Percentiles rank a stretch among this genome's conserved stretches.
phyloP scores from a whole-genome alignment of 2,888 invertebrate species.

The Ethmia dodecea region DNA sequence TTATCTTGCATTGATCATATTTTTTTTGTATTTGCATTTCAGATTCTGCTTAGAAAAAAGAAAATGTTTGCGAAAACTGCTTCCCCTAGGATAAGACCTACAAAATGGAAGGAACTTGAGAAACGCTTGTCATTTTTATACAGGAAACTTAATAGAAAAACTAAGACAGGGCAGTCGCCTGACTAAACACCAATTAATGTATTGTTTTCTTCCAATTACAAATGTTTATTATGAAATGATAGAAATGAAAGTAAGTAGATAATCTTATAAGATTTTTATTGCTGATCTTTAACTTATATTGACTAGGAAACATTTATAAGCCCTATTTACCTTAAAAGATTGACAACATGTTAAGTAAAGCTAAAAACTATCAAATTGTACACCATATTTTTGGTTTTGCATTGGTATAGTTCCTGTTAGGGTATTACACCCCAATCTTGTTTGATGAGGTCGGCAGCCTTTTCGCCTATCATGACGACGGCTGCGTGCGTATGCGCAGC shows the following conservation, averaged over 20 bases:
- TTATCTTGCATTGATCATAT: neutral
- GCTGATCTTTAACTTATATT: no score
- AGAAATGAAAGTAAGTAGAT: no score
- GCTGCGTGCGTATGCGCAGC: constrained; percentile 75
- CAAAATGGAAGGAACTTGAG: constrained; percentile 86
- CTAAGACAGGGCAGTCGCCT: constrained; percentile 80
- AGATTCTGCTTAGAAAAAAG: constrained; percentile 82
- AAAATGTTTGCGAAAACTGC: constrained; percentile 79
- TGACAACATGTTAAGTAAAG: no score
- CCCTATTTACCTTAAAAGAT: no score
- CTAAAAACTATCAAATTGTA: neutral
- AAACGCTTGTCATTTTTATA: constrained; percentile 87
- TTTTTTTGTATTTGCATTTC: constrained; percentile 21
- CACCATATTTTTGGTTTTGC: neutral
- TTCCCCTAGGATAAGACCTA: constrained; percentile 81
- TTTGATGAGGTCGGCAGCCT: constrained; percentile 71
- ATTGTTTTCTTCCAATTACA: neutral
- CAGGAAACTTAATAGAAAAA: constrained; percentile 87
- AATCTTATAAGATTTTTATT: no score
- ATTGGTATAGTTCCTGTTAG: neutral
- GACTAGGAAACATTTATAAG: no score
- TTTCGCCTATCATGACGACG: constrained; percentile 75
- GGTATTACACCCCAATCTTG: constrained; percentile 52
- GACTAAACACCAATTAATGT: constrained; percentile 25
- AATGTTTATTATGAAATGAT: no score